phyloP scores from a whole-genome alignment of 2,888 invertebrate species.

The Harpalus rubripes region DNA sequence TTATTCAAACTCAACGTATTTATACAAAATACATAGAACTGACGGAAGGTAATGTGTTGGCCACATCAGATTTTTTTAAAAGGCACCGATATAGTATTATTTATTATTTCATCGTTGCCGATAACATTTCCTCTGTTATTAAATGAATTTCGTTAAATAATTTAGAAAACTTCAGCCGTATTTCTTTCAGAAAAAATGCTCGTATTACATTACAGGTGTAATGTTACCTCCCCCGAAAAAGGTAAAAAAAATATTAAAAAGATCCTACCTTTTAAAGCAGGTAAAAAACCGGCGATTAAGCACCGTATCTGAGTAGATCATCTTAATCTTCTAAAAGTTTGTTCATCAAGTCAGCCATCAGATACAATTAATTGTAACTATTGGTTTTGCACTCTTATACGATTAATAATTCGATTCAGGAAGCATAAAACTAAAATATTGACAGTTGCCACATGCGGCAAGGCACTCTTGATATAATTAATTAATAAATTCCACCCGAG shows the following conservation, averaged over 20 bases:
- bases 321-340: background rate
- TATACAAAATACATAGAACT: too few species aligned
- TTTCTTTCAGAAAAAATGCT: too few species aligned
- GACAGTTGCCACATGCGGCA: slow-evolving; percentile 54
- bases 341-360: slow-evolving; percentile 18
- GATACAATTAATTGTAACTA: slow-evolving; percentile 20
- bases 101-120: too few species aligned
- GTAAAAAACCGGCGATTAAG: background rate
- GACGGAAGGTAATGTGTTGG: too few species aligned
- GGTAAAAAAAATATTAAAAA: background rate
- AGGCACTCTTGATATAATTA: slow-evolving; percentile 49
- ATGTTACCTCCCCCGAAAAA: too few species aligned
- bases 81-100: too few species aligned
- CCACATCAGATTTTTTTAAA: too few species aligned
- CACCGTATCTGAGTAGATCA: background rate
- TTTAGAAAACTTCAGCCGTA: too few species aligned
- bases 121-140: too few species aligned
- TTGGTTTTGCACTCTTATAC: slow-evolving; percentile 34
- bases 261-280: background rate
- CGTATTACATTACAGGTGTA: too few species aligned
- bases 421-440: slow-evolving; percentile 56
- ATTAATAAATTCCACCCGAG: slow-evolving; percentile 53
- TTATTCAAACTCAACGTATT: too few species aligned
- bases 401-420: slow-evolving; percentile 41
- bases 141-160: too few species aligned